A percentile compares a stretch with the other conserved stretches of the same genome.
Conservation (phyloP, 2,888 invertebrate genomes). For the Muscina levida region DNA sequence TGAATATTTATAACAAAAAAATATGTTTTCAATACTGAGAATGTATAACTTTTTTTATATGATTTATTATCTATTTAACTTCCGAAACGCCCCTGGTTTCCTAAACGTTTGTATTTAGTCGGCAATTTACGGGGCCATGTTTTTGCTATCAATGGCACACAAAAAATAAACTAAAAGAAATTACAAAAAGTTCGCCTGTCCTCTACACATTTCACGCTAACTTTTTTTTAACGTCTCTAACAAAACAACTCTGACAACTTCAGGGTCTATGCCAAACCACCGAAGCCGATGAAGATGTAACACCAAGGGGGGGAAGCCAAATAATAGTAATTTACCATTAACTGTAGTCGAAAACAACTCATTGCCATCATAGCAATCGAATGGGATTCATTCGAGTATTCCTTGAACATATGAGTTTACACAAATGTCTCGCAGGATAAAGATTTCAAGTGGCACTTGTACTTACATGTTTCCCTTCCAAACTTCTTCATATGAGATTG, state of each 20-base stretch:
- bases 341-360: background rate
- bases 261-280: constrained; percentile 25
- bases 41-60: background rate
- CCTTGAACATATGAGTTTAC: background rate
- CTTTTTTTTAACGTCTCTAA: constrained; percentile 41
- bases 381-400: background rate
- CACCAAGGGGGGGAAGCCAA: background rate
- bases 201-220: constrained; percentile 42
- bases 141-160: constrained; percentile 21
- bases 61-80: background rate
- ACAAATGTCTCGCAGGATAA: constrained; percentile 19
- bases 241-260: too few species aligned
- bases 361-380: constrained; percentile 12
- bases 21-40: too few species aligned
- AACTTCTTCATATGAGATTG: constrained; percentile 26
- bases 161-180: background rate
- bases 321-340: constrained; percentile 29
- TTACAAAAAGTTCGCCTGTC: constrained; percentile 13
- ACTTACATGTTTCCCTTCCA: constrained; percentile 3
- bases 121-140: constrained; percentile 22
- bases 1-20: too few species aligned
- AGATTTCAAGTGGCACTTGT: constrained; percentile 50
- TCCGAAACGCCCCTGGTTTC: background rate
- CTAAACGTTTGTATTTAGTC: background rate
- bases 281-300: background rate